phyloP scores from a whole-genome alignment of 35 echinoderm and acorn worm genomes.

The Apostichopus parvimensis region DNA sequence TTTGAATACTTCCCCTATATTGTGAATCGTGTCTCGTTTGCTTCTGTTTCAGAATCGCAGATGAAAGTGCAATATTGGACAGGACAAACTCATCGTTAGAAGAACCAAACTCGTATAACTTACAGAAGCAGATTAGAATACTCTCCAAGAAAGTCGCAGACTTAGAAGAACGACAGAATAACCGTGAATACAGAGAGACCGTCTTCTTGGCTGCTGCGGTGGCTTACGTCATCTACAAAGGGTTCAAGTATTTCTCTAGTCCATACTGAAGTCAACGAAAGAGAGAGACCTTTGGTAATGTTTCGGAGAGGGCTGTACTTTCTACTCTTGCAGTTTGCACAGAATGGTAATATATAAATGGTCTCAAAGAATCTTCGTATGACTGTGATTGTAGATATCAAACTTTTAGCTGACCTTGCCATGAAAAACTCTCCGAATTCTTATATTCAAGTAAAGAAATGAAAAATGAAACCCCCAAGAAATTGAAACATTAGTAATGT shows the following conservation, averaged over 20 bases:
- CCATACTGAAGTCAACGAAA: background rate
- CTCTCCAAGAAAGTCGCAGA: background rate
- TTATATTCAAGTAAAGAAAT: too few relatives aligned
- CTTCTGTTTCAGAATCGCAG: slow-evolving; percentile 13
- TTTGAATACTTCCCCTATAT: background rate
- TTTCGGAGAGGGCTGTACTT: too few relatives aligned
- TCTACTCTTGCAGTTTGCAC: too few relatives aligned
- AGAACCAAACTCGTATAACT: background rate
- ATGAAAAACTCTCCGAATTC: too few relatives aligned
- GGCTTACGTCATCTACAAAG: slow-evolving; percentile 13
- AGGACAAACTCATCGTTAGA: background rate
- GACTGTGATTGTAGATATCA: too few relatives aligned
- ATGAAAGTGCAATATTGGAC: slow-evolving; percentile 40
- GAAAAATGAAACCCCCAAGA: too few relatives aligned
- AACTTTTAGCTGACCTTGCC: too few relatives aligned
- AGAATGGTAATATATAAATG: too few relatives aligned
- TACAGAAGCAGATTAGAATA: slow-evolving; percentile 24
- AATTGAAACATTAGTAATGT: too few relatives aligned
- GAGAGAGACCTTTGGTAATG: too few relatives aligned
- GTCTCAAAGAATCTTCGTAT: too few relatives aligned
- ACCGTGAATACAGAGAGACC: slow-evolving; percentile 1
- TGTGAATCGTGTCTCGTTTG: too few relatives aligned
- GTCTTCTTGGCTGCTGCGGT: background rate
- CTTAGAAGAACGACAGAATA: background rate
- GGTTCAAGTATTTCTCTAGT: slow-evolving; percentile 20